A percentile compares a stretch with the other conserved stretches of the same genome.
Conservation (phyloP, 2,113 vertebrate species). For the Boleophthalmus pectinirostris region DNA sequence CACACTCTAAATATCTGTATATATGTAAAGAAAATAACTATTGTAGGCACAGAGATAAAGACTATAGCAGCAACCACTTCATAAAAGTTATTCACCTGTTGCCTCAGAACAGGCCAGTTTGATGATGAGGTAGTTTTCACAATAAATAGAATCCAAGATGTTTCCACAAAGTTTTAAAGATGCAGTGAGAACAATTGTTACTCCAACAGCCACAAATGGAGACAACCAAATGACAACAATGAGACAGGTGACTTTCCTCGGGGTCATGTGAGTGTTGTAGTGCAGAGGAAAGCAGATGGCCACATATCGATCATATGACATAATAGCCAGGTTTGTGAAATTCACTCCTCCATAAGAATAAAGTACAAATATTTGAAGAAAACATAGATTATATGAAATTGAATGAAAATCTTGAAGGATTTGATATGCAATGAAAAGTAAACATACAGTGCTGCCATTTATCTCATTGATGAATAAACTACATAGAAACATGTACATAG, state of each 20-base stretch:
- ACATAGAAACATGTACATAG: background rate
- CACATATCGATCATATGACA: background rate
- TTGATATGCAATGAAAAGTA: background rate
- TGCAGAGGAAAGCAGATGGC: background rate
- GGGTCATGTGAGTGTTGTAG: background rate
- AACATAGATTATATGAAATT: background rate
- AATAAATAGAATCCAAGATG: background rate
- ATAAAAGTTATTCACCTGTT: background rate
- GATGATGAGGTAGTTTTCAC: background rate
- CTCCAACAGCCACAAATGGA: background rate
- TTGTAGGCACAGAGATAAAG: background rate
- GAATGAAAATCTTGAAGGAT: background rate
- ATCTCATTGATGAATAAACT: background rate
- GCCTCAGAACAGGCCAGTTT: background rate
- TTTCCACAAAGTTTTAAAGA: background rate
- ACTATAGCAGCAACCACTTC: background rate
- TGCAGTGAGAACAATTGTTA: background rate
- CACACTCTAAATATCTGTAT: background rate
- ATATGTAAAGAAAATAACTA: background rate
- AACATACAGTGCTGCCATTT: background rate
- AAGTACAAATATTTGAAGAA: background rate
- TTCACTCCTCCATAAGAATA: background rate
- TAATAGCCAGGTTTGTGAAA: background rate
- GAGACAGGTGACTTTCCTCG: background rate
- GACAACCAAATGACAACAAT: background rate